Base-by-base conservation (phyloP, 37 sponge, comb jelly and placozoan genomes). In the Agelas oroides region DNA sequence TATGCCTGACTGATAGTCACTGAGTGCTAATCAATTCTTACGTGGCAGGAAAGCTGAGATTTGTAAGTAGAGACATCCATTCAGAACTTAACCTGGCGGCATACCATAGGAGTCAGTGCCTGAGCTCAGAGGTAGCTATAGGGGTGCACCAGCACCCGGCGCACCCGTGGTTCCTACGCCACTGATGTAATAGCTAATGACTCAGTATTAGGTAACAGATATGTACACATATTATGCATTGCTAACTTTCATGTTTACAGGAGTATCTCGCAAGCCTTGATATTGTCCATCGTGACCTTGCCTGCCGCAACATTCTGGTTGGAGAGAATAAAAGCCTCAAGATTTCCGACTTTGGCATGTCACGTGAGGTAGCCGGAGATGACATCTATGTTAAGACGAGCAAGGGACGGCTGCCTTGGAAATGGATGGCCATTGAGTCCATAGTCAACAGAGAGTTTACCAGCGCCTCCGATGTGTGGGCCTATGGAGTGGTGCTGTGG, bases 261-360 rank as follows among this genome's bases (percentile, higher is more conserved):
- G 91, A 85, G 33, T 91, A 76, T 57, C 81, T 92, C 0, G 31
- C 88, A 19, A 87, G 80, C 52, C 33, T 89, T 41, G 68, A 77
- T 21, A 88, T 93, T 38, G 90, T 93, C 53, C 93, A 93, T 62
- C 84, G 93, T 33, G 93, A 93, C 63, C 74, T 93, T 23, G 92
- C 92, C 66, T 92, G 92, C 62, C 84, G 92, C n/a, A 92, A 92
- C 60, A 52, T 92, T 13, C 80, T 92, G 53, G 88, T 92, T 21
- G 88, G 88, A 27, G 92, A 87, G 25, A 79, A 72, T 23, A 92
- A 87, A 64, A 53, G 35, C 21, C 76, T 92, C 32, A 92, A 92
- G 89, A 87, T 92, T 23, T 69, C 92, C 25, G 92, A 92, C 80
- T 92, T 92, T 87, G 92, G 92, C 5, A 52, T 92, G 68, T 83